Evolutionary conservation across 2,113 vertebrate genomes (phyloP).

Genomic region (Eurypyga helias): DNA sequence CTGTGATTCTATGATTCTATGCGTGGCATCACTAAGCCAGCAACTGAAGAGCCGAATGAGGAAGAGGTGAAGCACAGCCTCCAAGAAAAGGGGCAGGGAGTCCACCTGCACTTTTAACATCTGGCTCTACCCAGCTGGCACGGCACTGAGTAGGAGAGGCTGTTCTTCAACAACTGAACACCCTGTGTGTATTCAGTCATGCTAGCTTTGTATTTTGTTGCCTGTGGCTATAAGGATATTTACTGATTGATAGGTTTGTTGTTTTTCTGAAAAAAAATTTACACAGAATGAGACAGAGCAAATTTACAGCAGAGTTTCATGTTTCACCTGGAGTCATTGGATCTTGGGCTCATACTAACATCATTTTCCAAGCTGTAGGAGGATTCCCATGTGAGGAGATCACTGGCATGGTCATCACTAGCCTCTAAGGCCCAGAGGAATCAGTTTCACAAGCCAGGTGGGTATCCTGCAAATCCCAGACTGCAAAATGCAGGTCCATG

Average conservation of each 20-base stretch:
- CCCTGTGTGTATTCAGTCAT: rapidly evolving
- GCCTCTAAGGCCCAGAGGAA: background rate
- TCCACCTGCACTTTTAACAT: rapidly evolving
- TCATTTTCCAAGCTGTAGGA: background rate
- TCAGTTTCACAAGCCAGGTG: background rate
- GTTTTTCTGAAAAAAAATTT: background rate
- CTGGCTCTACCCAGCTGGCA: background rate
- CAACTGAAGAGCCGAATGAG: rapidly evolving
- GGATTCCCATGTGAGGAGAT: background rate
- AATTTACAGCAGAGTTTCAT: background rate
- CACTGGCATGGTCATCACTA: background rate
- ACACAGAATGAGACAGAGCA: background rate
- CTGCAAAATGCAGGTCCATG: background rate
- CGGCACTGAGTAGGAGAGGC: background rate
- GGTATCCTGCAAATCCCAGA: background rate
- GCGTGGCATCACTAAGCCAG: rapidly evolving
- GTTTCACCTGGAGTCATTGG: background rate
- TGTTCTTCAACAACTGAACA: background rate
- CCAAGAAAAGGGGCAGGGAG: background rate
- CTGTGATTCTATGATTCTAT: too few relatives aligned
- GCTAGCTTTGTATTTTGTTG: background rate
- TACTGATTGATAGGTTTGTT: background rate
- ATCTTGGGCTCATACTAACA: background rate
- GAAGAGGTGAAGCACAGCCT: background rate
- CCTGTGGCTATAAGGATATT: background rate